Percentiles rank a stretch among this genome's conserved stretches.
These are phyloP conservation scores for Siniperca knerii DNA, from an alignment of 2,113 vertebrate species.

Conservation along the genomic window DNA sequence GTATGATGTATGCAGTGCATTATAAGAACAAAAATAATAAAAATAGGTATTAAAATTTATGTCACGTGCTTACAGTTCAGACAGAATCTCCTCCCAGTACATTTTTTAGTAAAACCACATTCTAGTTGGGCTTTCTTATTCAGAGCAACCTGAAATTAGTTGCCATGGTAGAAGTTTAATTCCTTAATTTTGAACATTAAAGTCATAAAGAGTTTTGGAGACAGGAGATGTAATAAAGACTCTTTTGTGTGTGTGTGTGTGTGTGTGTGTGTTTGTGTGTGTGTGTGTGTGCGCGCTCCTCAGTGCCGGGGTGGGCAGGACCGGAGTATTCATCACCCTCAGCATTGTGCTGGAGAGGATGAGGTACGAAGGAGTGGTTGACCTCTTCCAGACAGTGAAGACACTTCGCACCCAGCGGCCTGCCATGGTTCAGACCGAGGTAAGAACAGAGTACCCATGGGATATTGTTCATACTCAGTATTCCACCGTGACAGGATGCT, in stretches of 20 bases:
- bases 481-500: background rate
- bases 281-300: constrained; percentile 26
- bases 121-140: background rate
- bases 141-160: background rate
- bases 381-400: constrained; percentile 98
- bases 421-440: constrained; percentile 98
- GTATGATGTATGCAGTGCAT: background rate
- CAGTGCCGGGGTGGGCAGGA: constrained; percentile 94
- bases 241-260: background rate
- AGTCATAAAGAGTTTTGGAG: background rate
- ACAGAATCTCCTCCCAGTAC: background rate
- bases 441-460: constrained; percentile 48
- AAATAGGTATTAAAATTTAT: background rate
- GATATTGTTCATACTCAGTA: background rate
- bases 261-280: background rate
- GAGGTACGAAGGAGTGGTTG: constrained; percentile 96
- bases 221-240: background rate
- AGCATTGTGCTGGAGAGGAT: constrained; percentile 98
- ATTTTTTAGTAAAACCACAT: background rate
- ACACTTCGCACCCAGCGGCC: constrained; percentile 95
- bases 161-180: background rate
- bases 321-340: constrained; percentile 95
- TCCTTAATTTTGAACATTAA: background rate
- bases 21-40: background rate
- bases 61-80: background rate